Base-by-base conservation (phyloP, 2,113 vertebrate genomes). In the Carassius carassius region DNA sequence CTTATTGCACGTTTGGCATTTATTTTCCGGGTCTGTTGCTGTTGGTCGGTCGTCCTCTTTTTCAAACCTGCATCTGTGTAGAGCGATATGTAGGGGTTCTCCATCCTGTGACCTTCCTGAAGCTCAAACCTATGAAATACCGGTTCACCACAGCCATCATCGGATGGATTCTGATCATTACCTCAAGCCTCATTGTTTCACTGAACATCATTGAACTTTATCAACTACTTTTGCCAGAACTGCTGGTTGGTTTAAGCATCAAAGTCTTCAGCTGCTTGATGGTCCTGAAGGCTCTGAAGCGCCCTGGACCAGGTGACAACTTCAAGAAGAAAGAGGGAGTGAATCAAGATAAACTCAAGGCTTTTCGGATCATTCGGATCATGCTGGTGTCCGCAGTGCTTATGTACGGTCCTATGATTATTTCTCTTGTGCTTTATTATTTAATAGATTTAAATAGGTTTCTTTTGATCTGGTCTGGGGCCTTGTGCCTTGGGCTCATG, bases 281-380 rank as follows among this genome's bases (percentile, higher is more conserved):
- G 70, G 86, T 87, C 37, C 82, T 84, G 47, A 87, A 65, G 16
- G 76, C 73, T 51, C 54, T 87, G n/a, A 72, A 49, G 69, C 82
- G 17, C 25, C 82, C 82, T 21, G 21, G 82, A 17, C 86, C 86
- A 4, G 32, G 86, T 25, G 47, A 82, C 10, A 23, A 54, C 10
- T 35, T 49, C 1, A 25, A 25, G 17, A 29, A 2, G 17, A 84
- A 78, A 75, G 76, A 84, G 11, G 56, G 3, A 54, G 44, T 2
- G 16, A 83, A 75, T 16, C 56, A 5, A 11, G 78, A 79, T 11
- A 84, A 87, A 73, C 49, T 74, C 44, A 84, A 74, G 12, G 86
- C 86, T 74, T 87, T 87, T 21, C 11, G 67, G 67, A 17, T 84
- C 56, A 87, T 84, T 72, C 13, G 23, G 44, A 51, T 73, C 1